Evolutionary conservation across 2,797 vertebrate species (phyloP).

Genomic region (Galago senegalensis): DNA sequence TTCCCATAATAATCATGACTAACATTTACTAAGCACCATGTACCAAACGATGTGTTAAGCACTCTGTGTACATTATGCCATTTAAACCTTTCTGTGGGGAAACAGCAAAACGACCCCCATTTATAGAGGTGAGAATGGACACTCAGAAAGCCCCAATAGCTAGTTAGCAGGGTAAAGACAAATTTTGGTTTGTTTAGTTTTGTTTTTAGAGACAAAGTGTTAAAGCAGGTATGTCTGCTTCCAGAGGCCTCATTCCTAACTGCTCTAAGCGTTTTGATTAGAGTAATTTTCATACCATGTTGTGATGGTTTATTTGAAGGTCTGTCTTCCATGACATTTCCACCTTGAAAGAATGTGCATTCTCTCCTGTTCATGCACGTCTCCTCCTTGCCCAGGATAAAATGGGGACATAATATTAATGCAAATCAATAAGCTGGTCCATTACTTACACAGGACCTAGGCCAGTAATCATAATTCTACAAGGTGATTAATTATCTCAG

Average conservation of each 20-base stretch:
- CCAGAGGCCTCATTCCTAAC: neutral
- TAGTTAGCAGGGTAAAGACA: neutral
- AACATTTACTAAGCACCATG: slow-evolving; percentile 39
- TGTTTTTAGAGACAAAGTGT: neutral
- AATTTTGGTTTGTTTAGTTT: neutral
- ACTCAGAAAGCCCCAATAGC: neutral
- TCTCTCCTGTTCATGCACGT: neutral
- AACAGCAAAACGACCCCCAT: neutral
- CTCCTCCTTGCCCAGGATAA: neutral
- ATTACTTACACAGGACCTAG: slow-evolving; percentile 21
- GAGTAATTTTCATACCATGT: neutral
- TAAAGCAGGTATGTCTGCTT: neutral
- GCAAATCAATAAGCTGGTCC: neutral
- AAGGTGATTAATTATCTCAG: slow-evolving; percentile 16
- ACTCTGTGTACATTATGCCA: neutral
- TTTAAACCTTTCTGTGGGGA: slow-evolving; percentile 6
- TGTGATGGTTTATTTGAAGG: neutral
- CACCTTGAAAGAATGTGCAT: slow-evolving; percentile 3
- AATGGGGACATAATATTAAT: neutral
- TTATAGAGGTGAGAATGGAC: neutral
- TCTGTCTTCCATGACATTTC: neutral
- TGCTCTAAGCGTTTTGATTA: neutral
- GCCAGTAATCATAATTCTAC: slow-evolving; percentile 42
- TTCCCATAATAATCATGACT: neutral
- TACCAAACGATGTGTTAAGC: neutral